Base-by-base conservation (phyloP, 2,888 invertebrate genomes). In the Leucozona laternaria region DNA sequence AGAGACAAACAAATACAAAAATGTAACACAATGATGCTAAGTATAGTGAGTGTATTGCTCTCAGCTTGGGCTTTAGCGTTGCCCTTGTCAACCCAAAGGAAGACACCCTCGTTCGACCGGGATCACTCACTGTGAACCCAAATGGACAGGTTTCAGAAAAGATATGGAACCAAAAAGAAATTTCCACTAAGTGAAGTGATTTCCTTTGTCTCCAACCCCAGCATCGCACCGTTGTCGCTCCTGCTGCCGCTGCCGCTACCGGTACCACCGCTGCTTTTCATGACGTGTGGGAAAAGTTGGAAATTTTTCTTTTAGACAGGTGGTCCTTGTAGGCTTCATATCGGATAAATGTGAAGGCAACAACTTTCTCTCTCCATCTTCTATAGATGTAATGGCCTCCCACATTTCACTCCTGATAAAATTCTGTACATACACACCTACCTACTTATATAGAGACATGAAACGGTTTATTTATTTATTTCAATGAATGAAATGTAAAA, bases 161-260 rank as follows among this genome's bases (percentile, higher is more conserved):
- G 66, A 84, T 31, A 31, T 79, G 72, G 58, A 79, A 84, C 71
- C 80, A 72, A 71, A 84, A 84, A 76, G 72, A 80, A 76, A 80
- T 72, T 79, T 79, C 53, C 71, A 80, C 84, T 84, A 80, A 84
- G 79, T 84, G 84, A 84, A 84, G 84, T 84, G 79, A 84, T 84
- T 80, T 76, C 58, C 53, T 48, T 53, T 53, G 22, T 34, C 15
- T 15, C 43, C 50, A 22, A n/a, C 66, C n/a, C 17, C 43, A 15
- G 2, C 22, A 15, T n/a, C n/a, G n/a, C n/a, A n/a, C n/a, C n/a
- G n/a, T n/a, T n/a, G n/a, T n/a, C n/a, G n/a, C n/a, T n/a, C n/a
- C n/a, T n/a, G n/a, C 4, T 4, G n/a, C 22, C 5, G 11, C 6
- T 28, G 2, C 28, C 5, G 0, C 34, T 31, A 6, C 15, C 13